A percentile compares a stretch with the other conserved stretches of the same genome.
Conservation (phyloP, 2,888 invertebrate genomes). For the Hybos culiciformis region DNA sequence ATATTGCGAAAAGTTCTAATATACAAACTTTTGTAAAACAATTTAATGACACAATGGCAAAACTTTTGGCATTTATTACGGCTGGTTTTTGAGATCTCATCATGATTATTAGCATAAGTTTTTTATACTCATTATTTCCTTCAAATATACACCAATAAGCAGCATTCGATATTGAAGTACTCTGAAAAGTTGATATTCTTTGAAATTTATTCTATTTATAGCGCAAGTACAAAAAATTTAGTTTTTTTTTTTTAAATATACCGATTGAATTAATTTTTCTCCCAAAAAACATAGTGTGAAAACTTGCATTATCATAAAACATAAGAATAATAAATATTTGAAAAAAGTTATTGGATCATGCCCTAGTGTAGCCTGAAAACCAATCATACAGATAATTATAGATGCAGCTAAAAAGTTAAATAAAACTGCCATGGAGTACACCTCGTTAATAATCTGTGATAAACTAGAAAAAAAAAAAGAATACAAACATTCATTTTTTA, state of each 20-base stretch:
- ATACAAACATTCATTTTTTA: background rate
- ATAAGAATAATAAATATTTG: conserved; percentile 11
- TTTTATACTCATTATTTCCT: too few relatives aligned
- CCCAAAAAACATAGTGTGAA: conserved; percentile 12
- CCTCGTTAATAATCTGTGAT: conserved; percentile 6
- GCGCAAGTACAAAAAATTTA: too few relatives aligned
- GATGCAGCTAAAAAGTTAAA: conserved; percentile 14
- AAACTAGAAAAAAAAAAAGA: conserved; percentile 6
- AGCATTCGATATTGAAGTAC: too few relatives aligned
- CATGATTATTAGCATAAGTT: conserved; percentile 1
- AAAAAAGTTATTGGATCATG: conserved; percentile 5
- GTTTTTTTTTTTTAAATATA: too few relatives aligned
- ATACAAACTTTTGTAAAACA: background rate
- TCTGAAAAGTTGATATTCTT: too few relatives aligned
- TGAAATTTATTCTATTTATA: too few relatives aligned
- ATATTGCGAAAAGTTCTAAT: too few relatives aligned
- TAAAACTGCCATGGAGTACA: conserved; percentile 11
- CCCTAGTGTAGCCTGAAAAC: conserved; percentile 11
- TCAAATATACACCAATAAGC: too few relatives aligned
- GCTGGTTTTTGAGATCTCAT: conserved; percentile 5
- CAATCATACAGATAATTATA: conserved; percentile 13
- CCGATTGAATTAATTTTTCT: conserved; percentile 8
- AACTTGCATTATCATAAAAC: conserved; percentile 9
- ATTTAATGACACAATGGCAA: background rate
- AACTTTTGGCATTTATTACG: conserved; percentile 5